These are phyloP conservation scores for Daubentonia madagascariensis DNA, from an alignment of 2,113 vertebrate species.

Conservation along the genomic window DNA sequence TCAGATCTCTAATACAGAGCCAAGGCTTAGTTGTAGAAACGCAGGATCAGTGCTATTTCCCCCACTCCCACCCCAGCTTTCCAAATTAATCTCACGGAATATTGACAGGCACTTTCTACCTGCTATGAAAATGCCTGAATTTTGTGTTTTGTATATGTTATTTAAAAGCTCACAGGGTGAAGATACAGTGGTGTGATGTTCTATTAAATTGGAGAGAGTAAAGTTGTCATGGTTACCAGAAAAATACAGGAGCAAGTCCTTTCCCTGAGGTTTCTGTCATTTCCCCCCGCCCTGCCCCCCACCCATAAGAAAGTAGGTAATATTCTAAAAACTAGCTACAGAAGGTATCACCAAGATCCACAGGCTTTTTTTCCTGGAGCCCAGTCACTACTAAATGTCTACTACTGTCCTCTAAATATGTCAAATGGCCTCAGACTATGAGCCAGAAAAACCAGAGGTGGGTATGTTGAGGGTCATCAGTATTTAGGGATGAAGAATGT, in stretches of 20 bases:
- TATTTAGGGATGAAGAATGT: constrained; percentile 7
- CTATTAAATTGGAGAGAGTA: constrained; percentile 34
- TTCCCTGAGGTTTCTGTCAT: not conserved
- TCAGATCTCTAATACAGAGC: not conserved
- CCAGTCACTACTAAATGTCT: not conserved
- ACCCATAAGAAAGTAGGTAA: not conserved
- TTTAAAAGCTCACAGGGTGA: constrained; percentile 44
- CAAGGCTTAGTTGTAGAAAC: not conserved
- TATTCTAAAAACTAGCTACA: not conserved
- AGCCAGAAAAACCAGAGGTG: not conserved
- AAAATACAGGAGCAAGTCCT: not conserved
- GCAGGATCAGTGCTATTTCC: not conserved
- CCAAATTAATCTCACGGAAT: not conserved
- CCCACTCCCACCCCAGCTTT: not conserved
- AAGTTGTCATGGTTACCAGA: constrained; percentile 56
- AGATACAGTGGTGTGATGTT: not conserved
- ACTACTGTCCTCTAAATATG: not conserved
- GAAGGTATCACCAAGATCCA: not conserved
- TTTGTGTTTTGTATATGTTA: constrained; percentile 48
- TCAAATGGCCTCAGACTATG: not conserved
- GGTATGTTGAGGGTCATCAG: not conserved
- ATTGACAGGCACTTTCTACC: not conserved
- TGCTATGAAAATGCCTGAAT: constrained; percentile 29
- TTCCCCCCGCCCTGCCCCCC: too few relatives aligned
- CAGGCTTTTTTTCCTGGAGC: not conserved